Conservation (phyloP, 23 tunicate species). For the Clavelina lepadiformis region DNA sequence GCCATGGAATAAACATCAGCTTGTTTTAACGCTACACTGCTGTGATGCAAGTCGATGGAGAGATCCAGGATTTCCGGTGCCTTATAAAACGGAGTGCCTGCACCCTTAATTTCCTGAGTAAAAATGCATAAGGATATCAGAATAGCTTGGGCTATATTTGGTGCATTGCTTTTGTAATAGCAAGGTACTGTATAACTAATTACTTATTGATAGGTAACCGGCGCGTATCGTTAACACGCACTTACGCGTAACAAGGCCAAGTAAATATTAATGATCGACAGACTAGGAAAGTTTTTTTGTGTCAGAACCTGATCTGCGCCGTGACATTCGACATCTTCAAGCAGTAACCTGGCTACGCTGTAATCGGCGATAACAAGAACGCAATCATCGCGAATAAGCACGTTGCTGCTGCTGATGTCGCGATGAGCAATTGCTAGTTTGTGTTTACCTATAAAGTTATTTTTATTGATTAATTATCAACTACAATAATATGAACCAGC, state of each 20-base stretch:
- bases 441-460: too few relatives aligned
- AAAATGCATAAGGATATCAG: too few relatives aligned
- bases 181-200: too few relatives aligned
- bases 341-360: constrained; percentile 29
- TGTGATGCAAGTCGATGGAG: constrained; percentile 24
- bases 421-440: constrained; percentile 48
- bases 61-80: constrained; percentile 65
- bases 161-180: too few relatives aligned
- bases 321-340: neutral
- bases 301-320: neutral
- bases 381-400: constrained; percentile 31
- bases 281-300: too few relatives aligned
- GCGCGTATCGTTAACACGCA: too few relatives aligned
- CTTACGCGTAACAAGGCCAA: too few relatives aligned
- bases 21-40: constrained; percentile 35
- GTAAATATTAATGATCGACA: too few relatives aligned
- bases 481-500: neutral
- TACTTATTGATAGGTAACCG: too few relatives aligned
- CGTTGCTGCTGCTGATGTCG: constrained; percentile 46
- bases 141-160: too few relatives aligned
- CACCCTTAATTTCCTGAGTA: constrained; percentile 20
- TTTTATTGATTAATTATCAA: too few relatives aligned
- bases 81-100: constrained; percentile 52
- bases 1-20: constrained; percentile 74
- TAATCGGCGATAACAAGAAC: constrained; percentile 50